A percentile compares a stretch with the other conserved stretches of the same genome.
phyloP scores from a whole-genome alignment of 2,888 invertebrate genomes.

The Tenthredo livida region DNA sequence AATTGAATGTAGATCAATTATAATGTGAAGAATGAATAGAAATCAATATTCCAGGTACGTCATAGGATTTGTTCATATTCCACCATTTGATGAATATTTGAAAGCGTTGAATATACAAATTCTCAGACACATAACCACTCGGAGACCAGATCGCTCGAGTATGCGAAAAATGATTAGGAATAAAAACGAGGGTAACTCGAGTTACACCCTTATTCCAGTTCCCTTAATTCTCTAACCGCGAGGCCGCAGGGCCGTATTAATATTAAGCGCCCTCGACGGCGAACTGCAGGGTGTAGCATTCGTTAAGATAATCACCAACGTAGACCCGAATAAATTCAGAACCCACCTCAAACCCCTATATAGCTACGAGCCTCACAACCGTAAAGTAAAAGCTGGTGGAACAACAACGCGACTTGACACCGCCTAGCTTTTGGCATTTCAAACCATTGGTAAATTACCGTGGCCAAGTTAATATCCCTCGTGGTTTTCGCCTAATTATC shows the following conservation, averaged over 20 bases:
- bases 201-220: constrained; percentile 9
- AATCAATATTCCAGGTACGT: neutral
- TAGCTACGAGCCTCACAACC: constrained; percentile 33
- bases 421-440: constrained; percentile 54
- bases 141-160: neutral
- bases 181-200: constrained; percentile 11
- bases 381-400: neutral
- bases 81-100: neutral
- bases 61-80: neutral
- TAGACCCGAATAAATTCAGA: constrained; percentile 68
- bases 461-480: constrained; percentile 60
- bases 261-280: constrained; percentile 38
- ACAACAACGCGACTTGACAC: constrained; percentile 35
- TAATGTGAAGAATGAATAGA: neutral
- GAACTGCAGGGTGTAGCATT: constrained; percentile 55
- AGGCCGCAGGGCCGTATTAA: constrained; percentile 50
- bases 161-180: neutral
- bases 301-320: constrained; percentile 69
- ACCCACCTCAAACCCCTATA: neutral
- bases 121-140: neutral
- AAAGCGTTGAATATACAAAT: neutral
- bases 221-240: constrained; percentile 42
- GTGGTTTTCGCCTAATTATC: constrained; percentile 71
- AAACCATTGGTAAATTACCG: constrained; percentile 61
- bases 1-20: neutral